Evolutionary conservation across 2,888 invertebrate genomes (phyloP).

Genomic region (Unio delphinus): DNA sequence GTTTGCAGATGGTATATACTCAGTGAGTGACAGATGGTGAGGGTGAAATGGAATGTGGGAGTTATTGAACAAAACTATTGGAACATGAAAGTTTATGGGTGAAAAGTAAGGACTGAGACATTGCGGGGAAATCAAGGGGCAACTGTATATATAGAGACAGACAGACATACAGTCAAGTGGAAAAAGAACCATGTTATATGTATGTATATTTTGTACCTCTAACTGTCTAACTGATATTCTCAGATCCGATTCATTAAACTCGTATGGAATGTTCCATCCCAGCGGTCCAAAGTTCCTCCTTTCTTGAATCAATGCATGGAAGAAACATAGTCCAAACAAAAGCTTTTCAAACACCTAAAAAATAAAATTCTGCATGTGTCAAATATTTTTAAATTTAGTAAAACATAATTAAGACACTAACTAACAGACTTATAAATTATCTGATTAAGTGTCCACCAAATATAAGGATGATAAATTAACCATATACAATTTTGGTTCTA

Average conservation of each 20-base stretch:
- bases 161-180: too few relatives aligned
- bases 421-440: conserved; percentile 1
- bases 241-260: conserved; percentile 73
- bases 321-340: conserved; percentile 72
- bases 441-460: not conserved
- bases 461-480: not conserved
- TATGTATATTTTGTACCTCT: conserved; percentile 44
- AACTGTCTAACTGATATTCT: conserved; percentile 70
- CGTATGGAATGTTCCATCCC: conserved; percentile 73
- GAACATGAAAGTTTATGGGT: too few relatives aligned
- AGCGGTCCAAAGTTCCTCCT: conserved; percentile 71
- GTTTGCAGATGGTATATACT: too few relatives aligned
- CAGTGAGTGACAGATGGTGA: too few relatives aligned
- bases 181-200: too few relatives aligned
- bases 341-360: conserved; percentile 79
- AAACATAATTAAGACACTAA: too few relatives aligned
- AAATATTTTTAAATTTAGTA: not conserved
- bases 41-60: too few relatives aligned
- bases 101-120: too few relatives aligned
- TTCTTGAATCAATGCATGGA: conserved; percentile 72
- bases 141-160: too few relatives aligned
- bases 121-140: too few relatives aligned
- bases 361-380: not conserved
- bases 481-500: not conserved
- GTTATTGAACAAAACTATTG: too few relatives aligned